Conservation (phyloP, 2,113 vertebrate genomes). For the Speoplatyrhinus poulsoni region DNA sequence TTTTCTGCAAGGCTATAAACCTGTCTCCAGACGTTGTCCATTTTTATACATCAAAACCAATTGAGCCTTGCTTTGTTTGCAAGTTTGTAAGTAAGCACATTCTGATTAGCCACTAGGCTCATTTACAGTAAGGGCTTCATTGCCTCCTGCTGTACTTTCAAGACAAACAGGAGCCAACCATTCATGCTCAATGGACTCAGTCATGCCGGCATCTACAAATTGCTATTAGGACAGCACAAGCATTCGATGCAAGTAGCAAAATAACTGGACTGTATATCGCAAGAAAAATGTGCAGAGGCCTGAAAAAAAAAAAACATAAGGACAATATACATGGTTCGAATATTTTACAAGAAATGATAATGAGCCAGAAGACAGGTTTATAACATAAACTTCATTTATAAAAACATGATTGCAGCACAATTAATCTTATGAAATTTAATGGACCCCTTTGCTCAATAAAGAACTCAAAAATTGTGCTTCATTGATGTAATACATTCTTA, state of each 20-base stretch:
- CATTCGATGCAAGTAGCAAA: too few relatives aligned
- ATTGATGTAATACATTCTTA: conserved; percentile 74
- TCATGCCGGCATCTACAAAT: too few relatives aligned
- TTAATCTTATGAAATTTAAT: conserved; percentile 22
- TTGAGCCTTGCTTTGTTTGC: neutral
- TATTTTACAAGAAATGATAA: conserved; percentile 21
- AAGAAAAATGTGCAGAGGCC: neutral
- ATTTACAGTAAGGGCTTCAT: too few relatives aligned
- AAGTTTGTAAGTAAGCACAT: neutral
- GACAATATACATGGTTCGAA: neutral
- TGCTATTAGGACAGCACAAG: too few relatives aligned
- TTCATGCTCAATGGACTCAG: too few relatives aligned
- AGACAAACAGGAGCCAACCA: too few relatives aligned
- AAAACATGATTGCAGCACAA: conserved; percentile 15
- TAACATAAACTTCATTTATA: conserved; percentile 24
- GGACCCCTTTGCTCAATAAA: conserved; percentile 42
- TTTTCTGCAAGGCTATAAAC: conserved; percentile 17
- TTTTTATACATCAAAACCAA: neutral
- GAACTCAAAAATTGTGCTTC: conserved; percentile 75
- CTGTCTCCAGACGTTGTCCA: conserved; percentile 4
- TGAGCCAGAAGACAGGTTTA: conserved; percentile 36
- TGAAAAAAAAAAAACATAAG: neutral
- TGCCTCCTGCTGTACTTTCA: too few relatives aligned
- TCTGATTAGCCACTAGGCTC: neutral
- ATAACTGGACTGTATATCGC: too few relatives aligned